Conservation (phyloP, 1,140 invertebrate genomes). For the Dolichoris vasculosae region DNA sequence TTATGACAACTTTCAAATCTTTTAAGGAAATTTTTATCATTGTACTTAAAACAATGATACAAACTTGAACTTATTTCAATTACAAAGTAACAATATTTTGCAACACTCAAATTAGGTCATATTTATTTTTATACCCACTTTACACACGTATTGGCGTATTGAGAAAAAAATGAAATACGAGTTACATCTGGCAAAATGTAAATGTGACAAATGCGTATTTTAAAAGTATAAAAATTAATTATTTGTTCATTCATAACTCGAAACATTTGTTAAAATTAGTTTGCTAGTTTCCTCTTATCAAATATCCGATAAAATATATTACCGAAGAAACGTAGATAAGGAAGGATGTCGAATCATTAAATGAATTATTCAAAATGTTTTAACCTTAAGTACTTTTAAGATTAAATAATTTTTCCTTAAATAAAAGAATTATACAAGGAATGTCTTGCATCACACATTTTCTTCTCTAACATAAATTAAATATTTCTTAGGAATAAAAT, state of each 20-base stretch:
- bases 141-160: neutral
- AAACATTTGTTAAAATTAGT: neutral
- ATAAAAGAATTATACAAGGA: too few species aligned
- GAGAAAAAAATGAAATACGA: neutral
- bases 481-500: too few species aligned
- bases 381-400: too few species aligned
- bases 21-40: neutral
- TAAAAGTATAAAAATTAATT: neutral
- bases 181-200: neutral
- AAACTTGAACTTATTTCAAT: neutral
- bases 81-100: neutral
- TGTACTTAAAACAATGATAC: neutral
- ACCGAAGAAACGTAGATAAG: neutral
- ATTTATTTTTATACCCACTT: too few species aligned
- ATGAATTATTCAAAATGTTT: neutral
- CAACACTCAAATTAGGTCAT: neutral
- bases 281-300: neutral
- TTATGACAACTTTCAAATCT: neutral
- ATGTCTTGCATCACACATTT: too few species aligned
- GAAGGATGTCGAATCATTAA: neutral
- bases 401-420: too few species aligned
- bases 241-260: neutral
- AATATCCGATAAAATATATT: neutral
- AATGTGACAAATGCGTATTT: neutral
- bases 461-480: too few species aligned